phyloP scores from a whole-genome alignment of 2,797 vertebrate genomes.

The Sebastiscus tertius region DNA sequence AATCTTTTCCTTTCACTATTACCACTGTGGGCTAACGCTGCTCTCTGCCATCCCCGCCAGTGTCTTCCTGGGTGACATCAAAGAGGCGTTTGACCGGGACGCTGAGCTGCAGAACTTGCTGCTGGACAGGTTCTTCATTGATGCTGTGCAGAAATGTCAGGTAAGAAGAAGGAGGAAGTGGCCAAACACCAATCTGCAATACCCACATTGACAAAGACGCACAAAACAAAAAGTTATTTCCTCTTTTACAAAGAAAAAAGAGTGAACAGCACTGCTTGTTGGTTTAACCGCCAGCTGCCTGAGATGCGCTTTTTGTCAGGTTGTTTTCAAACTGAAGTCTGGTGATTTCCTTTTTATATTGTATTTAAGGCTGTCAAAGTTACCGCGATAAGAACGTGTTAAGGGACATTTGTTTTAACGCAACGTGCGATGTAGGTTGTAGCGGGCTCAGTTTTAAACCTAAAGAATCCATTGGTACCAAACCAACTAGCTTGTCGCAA shows the following conservation, averaged over 20 bases:
- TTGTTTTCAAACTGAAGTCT: too few species aligned
- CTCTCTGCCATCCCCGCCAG: slow-evolving; percentile 69
- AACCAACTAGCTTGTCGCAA: too few species aligned
- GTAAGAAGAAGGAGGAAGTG: slow-evolving; percentile 79
- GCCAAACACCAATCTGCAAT: slow-evolving; percentile 30
- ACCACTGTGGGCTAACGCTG: background rate
- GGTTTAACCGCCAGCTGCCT: background rate
- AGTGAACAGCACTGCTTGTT: background rate
- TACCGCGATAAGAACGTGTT: too few species aligned
- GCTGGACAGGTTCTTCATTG: slow-evolving; percentile 92
- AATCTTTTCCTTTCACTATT: background rate
- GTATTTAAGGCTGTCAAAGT: too few species aligned
- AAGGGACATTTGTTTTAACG: too few species aligned
- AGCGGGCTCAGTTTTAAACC: too few species aligned
- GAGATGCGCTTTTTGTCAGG: background rate
- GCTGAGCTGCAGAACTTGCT: slow-evolving; percentile 90
- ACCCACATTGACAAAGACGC: slow-evolving; percentile 38
- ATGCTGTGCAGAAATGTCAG: slow-evolving; percentile 92
- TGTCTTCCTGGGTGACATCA: slow-evolving; percentile 96
- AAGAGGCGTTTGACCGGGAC: slow-evolving; percentile 94
- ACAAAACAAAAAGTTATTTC: slow-evolving; percentile 21
- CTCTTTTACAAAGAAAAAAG: slow-evolving; percentile 13
- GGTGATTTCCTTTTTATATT: too few species aligned
- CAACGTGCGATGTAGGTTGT: too few species aligned
- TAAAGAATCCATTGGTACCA: too few species aligned